Conservation (phyloP, 2,888 invertebrate species). For the Phortica magna region DNA sequence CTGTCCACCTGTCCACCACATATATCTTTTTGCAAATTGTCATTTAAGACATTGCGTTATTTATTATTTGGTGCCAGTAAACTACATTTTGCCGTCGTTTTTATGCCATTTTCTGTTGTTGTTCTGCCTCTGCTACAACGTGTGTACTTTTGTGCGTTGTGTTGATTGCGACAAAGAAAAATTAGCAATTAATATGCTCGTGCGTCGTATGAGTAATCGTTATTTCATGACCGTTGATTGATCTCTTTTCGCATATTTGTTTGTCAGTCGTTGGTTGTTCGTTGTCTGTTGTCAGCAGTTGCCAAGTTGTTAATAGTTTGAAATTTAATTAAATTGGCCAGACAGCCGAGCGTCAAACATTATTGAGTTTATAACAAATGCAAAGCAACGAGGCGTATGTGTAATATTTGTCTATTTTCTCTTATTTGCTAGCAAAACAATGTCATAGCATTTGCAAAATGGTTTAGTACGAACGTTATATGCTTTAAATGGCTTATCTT, state of each 20-base stretch:
- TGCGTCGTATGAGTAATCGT: constrained; percentile 59
- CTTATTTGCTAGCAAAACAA: too few relatives aligned
- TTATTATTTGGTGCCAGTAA: constrained; percentile 48
- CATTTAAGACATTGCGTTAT: constrained; percentile 42
- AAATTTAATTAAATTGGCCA: too few relatives aligned
- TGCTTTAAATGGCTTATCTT: too few relatives aligned
- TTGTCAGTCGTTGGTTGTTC: not conserved
- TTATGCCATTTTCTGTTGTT: too few relatives aligned
- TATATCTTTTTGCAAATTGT: constrained; percentile 1
- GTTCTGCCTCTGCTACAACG: too few relatives aligned
- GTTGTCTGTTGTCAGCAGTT: too few relatives aligned
- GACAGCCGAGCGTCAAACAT: too few relatives aligned
- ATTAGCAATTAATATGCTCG: constrained; percentile 61
- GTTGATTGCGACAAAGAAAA: constrained; percentile 25
- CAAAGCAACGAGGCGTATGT: not conserved
- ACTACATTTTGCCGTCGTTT: too few relatives aligned
- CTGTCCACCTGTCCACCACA: too few relatives aligned
- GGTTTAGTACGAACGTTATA: too few relatives aligned
- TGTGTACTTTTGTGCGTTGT: not conserved
- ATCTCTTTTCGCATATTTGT: constrained; percentile 12
- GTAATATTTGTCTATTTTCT: not conserved
- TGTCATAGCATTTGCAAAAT: too few relatives aligned
- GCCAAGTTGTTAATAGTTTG: too few relatives aligned
- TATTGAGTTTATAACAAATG: not conserved
- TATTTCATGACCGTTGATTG: constrained; percentile 58